Conservation (phyloP, 2,888 invertebrate genomes). For the Drosophila aldrichi region DNA sequence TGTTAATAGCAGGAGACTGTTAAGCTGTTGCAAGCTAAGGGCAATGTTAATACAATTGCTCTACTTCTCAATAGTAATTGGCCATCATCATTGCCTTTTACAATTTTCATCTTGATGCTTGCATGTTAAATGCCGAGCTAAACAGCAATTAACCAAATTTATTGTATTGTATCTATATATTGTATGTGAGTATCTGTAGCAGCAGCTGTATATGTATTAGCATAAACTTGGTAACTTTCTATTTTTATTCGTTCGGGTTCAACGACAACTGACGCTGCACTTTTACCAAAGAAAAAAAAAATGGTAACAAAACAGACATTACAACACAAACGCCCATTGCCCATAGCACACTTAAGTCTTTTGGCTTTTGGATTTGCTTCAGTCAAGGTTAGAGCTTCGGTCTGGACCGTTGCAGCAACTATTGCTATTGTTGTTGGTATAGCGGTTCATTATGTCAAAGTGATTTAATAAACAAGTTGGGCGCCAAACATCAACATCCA, state of each 20-base stretch:
- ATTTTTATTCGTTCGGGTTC: conserved; percentile 67
- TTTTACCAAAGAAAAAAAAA: conserved; percentile 59
- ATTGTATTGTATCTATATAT: neutral
- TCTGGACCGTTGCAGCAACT: conserved; percentile 18
- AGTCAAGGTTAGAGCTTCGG: conserved; percentile 67
- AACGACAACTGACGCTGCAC: conserved; percentile 76
- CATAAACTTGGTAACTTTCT: conserved; percentile 57
- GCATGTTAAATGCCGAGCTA: conserved; percentile 45
- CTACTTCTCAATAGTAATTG: conserved; percentile 19
- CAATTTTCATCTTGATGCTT: conserved; percentile 29
- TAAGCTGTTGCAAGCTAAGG: conserved; percentile 2
- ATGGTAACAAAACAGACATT: conserved; percentile 52
- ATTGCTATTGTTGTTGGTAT: conserved; percentile 45
- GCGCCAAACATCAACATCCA: conserved; percentile 17
- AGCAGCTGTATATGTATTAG: neutral
- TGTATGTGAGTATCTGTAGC: neutral
- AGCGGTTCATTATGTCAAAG: conserved; percentile 79
- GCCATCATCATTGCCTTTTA: conserved; percentile 17
- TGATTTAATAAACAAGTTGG: conserved; percentile 62
- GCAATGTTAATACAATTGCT: conserved; percentile 1
- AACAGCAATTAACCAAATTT: conserved; percentile 12
- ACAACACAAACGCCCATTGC: conserved; percentile 57
- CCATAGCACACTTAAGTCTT: conserved; percentile 31
- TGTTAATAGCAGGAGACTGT: neutral
- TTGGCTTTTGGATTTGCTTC: conserved; percentile 27